These are phyloP conservation scores for Trachelus iudaicus DNA, from an alignment of 2,888 invertebrate species.

Conservation along the genomic window DNA sequence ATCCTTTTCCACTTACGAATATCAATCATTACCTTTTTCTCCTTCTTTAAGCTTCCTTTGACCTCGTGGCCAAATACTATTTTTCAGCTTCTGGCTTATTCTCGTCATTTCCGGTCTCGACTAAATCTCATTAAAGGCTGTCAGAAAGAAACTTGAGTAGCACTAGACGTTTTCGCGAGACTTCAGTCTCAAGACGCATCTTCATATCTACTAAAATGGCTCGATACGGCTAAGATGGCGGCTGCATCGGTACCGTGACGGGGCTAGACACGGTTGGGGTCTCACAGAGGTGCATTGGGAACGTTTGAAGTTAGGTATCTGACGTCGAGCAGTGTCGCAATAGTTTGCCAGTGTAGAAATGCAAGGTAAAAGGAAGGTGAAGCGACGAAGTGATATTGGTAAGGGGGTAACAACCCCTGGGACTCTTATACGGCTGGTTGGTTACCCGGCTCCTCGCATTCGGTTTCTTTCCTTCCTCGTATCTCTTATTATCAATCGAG, in stretches of 20 bases:
- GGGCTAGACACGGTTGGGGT: background rate
- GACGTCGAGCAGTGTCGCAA: background rate
- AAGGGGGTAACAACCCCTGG: background rate
- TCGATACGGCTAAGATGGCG: background rate
- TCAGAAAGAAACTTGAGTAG: background rate
- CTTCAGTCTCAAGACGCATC: too few species aligned
- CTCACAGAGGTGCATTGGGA: background rate
- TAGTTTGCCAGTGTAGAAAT: background rate
- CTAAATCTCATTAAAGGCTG: background rate
- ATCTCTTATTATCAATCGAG: slow-evolving; percentile 1
- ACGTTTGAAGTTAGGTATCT: background rate
- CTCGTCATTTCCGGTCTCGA: background rate
- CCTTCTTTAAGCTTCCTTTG: background rate
- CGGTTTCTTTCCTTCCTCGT: background rate
- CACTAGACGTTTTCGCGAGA: background rate
- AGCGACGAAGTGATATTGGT: slow-evolving; percentile 2
- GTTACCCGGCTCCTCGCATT: slow-evolving; percentile 2
- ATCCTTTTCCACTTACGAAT: background rate
- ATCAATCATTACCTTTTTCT: background rate
- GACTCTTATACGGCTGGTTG: slow-evolving; percentile 7
- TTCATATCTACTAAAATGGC: background rate
- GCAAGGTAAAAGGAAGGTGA: background rate
- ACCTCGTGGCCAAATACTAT: background rate
- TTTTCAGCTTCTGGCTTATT: background rate
- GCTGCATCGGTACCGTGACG: background rate